Percentiles rank a stretch among this genome's conserved stretches.
These are phyloP conservation scores for Elaphurus davidianus DNA, from an alignment of 2,113 vertebrate genomes.

Conservation along the genomic window DNA sequence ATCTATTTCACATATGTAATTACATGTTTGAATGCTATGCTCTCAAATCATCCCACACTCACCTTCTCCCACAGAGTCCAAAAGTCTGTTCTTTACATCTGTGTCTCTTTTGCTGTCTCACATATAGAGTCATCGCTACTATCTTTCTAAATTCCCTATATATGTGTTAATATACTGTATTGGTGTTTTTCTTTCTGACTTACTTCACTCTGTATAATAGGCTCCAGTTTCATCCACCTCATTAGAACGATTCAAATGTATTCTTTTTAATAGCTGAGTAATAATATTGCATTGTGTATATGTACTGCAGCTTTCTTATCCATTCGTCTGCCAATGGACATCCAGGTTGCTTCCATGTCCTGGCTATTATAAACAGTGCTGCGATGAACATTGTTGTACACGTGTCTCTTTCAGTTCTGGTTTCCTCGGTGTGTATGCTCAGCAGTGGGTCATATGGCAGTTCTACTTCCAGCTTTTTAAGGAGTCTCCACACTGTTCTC, in stretches of 20 bases:
- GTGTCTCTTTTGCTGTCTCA: neutral
- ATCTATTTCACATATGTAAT: neutral
- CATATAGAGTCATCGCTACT: neutral
- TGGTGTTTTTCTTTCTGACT: neutral
- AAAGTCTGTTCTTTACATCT: neutral
- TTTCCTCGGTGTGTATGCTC: neutral
- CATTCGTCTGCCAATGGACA: fast-evolving
- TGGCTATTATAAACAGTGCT: neutral
- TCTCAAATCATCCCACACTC: neutral
- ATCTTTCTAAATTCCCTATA: neutral
- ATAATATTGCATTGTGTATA: neutral
- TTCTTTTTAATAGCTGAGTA: neutral
- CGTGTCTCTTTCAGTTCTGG: neutral
- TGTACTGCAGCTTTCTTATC: neutral
- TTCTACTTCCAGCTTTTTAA: neutral
- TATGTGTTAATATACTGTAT: neutral
- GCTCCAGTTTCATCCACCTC: neutral
- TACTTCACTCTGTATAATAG: neutral
- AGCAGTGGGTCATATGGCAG: neutral
- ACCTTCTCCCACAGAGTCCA: neutral
- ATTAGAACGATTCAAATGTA: neutral
- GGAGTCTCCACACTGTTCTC: neutral
- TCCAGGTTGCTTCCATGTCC: neutral
- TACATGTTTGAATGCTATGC: neutral
- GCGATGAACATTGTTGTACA: neutral